Conservation (phyloP, 2,888 invertebrate species). For the Athalia cordata region DNA sequence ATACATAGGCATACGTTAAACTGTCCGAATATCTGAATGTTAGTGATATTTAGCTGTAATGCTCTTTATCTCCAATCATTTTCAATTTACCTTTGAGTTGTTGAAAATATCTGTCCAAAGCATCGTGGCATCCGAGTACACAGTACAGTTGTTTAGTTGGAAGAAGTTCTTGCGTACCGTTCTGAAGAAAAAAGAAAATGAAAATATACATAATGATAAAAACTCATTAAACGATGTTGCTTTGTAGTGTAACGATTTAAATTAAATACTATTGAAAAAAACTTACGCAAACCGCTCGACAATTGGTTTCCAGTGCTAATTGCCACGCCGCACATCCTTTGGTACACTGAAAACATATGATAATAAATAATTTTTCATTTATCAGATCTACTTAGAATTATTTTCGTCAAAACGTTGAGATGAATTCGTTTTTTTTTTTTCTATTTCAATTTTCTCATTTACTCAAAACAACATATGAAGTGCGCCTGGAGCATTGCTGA, state of each 20-base stretch:
- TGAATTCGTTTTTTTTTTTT: background rate
- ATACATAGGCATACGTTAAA: background rate
- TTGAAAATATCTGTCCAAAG: constrained; percentile 84
- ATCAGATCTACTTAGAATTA: background rate
- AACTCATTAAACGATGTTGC: too few relatives aligned
- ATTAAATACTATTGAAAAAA: too few relatives aligned
- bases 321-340: constrained; percentile 88
- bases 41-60: background rate
- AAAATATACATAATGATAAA: background rate
- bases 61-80: background rate
- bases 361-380: background rate
- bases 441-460: background rate
- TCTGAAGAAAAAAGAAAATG: constrained; percentile 74
- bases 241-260: too few relatives aligned
- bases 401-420: background rate
- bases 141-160: constrained; percentile 85
- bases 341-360: constrained; percentile 81
- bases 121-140: constrained; percentile 89
- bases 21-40: background rate
- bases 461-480: background rate
- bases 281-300: constrained; percentile 91
- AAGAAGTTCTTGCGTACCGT: constrained; percentile 81
- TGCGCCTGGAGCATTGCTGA: background rate
- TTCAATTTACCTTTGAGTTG: constrained; percentile 78
- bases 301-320: constrained; percentile 82